These are phyloP conservation scores for Himalopsyche tibetana DNA, from an alignment of 2,888 invertebrate species.

Conservation along the genomic window DNA sequence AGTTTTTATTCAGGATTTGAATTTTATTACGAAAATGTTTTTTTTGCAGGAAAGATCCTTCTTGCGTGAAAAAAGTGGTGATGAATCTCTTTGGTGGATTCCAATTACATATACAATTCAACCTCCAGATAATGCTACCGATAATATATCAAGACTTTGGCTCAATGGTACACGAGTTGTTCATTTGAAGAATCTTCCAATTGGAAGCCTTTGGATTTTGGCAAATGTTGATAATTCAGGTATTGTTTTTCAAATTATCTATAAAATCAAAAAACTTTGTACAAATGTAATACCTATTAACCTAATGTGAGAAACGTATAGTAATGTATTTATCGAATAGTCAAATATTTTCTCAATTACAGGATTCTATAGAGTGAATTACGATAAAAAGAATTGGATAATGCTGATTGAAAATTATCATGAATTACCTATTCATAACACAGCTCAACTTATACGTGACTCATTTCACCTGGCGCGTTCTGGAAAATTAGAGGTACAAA, in stretches of 20 bases:
- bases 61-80: conserved; percentile 65
- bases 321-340: background rate
- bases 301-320: conserved; percentile 53
- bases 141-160: conserved; percentile 73
- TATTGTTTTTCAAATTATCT: conserved; percentile 66
- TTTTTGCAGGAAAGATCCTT: conserved; percentile 67
- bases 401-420: conserved; percentile 75
- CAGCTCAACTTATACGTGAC: conserved; percentile 85
- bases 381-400: conserved; percentile 80
- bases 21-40: conserved; percentile 43
- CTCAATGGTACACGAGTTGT: conserved; percentile 67
- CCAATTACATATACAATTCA: conserved; percentile 74
- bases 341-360: conserved; percentile 72
- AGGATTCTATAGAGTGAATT: conserved; percentile 82
- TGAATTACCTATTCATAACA: conserved; percentile 77
- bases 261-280: background rate
- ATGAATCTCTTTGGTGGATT: conserved; percentile 73
- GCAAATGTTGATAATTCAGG: conserved; percentile 77
- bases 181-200: conserved; percentile 65
- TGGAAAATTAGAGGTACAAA: conserved; percentile 68
- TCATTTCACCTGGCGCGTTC: conserved; percentile 78
- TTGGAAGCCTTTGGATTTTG: conserved; percentile 72
- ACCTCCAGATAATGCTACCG: conserved; percentile 68
- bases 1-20: too few species aligned
- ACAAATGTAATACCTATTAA: too few species aligned